A percentile compares a stretch with the other conserved stretches of the same genome.
Conservation (phyloP, 2,797 vertebrate genomes). For the Acanthurus tractus region DNA sequence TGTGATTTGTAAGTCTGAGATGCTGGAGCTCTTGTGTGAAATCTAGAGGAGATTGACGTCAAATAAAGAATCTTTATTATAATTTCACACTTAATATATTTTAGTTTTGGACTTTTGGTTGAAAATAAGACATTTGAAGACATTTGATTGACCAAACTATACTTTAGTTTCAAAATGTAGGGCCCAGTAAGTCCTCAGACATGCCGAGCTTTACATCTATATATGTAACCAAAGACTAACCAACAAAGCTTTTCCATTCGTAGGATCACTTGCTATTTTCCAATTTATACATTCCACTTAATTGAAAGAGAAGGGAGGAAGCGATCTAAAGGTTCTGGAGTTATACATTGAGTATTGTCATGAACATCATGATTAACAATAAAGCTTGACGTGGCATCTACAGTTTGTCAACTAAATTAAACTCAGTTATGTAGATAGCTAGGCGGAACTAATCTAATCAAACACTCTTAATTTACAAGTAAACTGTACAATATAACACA, state of each 20-base stretch:
- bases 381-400: background rate
- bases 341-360: too few relatives aligned
- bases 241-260: background rate
- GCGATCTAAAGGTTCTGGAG: background rate
- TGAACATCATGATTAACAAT: background rate
- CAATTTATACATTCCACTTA: too few relatives aligned
- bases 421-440: background rate
- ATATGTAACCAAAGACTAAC: background rate
- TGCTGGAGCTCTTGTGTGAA: too few relatives aligned
- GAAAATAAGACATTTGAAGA: background rate
- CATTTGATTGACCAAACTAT: background rate
- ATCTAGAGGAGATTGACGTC: too few relatives aligned
- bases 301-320: too few relatives aligned
- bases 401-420: background rate
- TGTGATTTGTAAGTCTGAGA: too few relatives aligned
- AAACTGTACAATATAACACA: background rate
- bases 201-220: background rate
- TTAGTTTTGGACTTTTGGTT: background rate
- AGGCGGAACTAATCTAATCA: too few relatives aligned
- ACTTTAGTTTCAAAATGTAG: background rate
- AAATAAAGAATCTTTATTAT: background rate
- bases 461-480: background rate
- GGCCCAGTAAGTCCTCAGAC: background rate
- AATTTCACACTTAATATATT: background rate
- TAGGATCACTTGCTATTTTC: too few relatives aligned